Percentiles rank a stretch among this genome's conserved stretches.
Evolutionary conservation across 2,888 invertebrate species (phyloP).

Genomic region (Helicoverpa assulta): DNA sequence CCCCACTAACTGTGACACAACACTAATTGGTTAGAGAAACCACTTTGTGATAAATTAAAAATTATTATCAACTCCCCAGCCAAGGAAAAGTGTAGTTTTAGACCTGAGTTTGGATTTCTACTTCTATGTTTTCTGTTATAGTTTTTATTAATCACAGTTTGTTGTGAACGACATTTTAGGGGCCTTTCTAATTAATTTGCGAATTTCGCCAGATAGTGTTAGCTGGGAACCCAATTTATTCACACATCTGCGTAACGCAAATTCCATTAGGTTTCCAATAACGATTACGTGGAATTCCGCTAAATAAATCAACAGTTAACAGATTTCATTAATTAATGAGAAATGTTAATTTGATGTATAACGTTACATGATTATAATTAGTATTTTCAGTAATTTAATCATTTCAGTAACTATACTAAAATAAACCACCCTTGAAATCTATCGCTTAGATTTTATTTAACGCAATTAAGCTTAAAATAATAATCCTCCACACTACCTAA

Average conservation of each 20-base stretch:
- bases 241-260: neutral
- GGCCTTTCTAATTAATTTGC: slow-evolving; percentile 35
- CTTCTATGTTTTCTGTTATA: slow-evolving; percentile 32
- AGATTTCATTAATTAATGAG: neutral
- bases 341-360: neutral
- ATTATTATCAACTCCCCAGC: slow-evolving; percentile 62
- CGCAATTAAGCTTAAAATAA: neutral
- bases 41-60: slow-evolving; percentile 72
- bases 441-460: neutral
- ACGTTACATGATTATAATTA: neutral
- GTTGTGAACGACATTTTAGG: slow-evolving; percentile 18
- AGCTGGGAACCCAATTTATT: slow-evolving; percentile 16
- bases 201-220: slow-evolving; percentile 12
- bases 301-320: slow-evolving; percentile 5
- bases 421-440: neutral
- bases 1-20: slow-evolving; percentile 71
- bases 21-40: slow-evolving; percentile 76
- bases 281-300: neutral
- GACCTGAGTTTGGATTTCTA: slow-evolving; percentile 42
- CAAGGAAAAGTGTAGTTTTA: slow-evolving; percentile 55
- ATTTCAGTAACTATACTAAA: too few species aligned
- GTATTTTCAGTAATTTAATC: neutral
- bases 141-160: slow-evolving; percentile 47
- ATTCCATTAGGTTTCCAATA: neutral
- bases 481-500: neutral